Evolutionary conservation across 2,888 invertebrate genomes (phyloP).

Genomic region (Capitulum mitella): DNA sequence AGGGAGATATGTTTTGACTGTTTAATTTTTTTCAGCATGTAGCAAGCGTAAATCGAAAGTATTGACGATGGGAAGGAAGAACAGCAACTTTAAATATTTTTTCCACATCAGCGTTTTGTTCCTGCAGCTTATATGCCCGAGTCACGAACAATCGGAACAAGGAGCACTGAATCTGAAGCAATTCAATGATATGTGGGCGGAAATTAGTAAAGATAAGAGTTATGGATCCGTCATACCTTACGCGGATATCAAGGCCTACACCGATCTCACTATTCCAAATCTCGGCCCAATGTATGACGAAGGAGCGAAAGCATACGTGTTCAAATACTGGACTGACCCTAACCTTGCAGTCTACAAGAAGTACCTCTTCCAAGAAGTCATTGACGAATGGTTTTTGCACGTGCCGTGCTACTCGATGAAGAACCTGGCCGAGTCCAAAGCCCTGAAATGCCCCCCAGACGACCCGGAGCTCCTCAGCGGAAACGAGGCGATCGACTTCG

Average conservation of each 20-base stretch:
- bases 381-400: background rate
- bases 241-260: background rate
- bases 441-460: background rate
- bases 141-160: background rate
- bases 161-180: background rate
- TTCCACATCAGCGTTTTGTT: no score
- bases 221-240: background rate
- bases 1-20: no score
- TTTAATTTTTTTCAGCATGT: no score
- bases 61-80: no score
- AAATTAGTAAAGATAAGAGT: background rate
- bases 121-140: no score
- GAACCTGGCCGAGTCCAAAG: background rate
- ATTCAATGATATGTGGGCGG: background rate
- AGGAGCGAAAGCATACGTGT: background rate
- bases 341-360: background rate
- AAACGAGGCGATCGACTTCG: background rate
- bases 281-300: background rate
- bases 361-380: background rate
- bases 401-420: background rate
- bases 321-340: background rate
- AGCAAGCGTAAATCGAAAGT: no score
- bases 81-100: background rate
- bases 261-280: background rate
- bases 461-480: background rate